Evolutionary conservation across 2,888 invertebrate species (phyloP).

Genomic region (Bellardia bayeri): DNA sequence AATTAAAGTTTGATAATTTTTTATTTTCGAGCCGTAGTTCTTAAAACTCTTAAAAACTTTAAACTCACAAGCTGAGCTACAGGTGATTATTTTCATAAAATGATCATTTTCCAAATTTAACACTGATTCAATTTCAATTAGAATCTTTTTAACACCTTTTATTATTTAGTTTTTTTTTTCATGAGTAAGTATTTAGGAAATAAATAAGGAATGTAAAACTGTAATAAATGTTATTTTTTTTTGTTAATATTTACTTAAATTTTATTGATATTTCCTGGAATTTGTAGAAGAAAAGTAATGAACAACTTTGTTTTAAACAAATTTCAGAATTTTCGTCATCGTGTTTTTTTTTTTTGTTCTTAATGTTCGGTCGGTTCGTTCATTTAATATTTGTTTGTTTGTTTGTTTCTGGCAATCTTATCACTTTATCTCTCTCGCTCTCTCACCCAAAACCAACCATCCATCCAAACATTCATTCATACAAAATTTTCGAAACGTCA

Average conservation of each 20-base stretch:
- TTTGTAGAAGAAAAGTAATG: slow-evolving; percentile 44
- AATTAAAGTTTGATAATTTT: no score
- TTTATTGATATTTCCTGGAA: slow-evolving; percentile 72
- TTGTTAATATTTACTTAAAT: slow-evolving; percentile 68
- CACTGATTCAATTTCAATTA: slow-evolving; percentile 7
- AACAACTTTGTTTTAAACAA: slow-evolving; percentile 52
- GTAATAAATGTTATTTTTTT: slow-evolving; percentile 49
- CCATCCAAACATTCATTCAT: slow-evolving; percentile 4
- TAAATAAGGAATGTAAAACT: slow-evolving; percentile 31
- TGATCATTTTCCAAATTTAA: background rate
- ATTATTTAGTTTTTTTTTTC: background rate
- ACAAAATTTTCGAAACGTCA: slow-evolving; percentile 50
- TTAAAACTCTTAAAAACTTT: background rate
- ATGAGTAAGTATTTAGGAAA: background rate
- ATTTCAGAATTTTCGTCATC: slow-evolving; percentile 56
- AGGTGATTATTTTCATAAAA: background rate
- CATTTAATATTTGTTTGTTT: slow-evolving; percentile 60
- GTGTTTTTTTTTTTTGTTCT: slow-evolving; percentile 16
- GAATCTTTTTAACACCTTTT: slow-evolving; percentile 33
- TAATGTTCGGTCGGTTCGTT: slow-evolving; percentile 21
- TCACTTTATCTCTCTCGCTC: slow-evolving; percentile 48
- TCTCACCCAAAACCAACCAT: slow-evolving; percentile 24
- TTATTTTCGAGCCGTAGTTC: no score
- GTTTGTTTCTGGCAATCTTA: slow-evolving; percentile 68
- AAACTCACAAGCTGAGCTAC: background rate